Base-by-base conservation (phyloP, 2,797 vertebrate genomes). In the Sebastolobus altivelis region DNA sequence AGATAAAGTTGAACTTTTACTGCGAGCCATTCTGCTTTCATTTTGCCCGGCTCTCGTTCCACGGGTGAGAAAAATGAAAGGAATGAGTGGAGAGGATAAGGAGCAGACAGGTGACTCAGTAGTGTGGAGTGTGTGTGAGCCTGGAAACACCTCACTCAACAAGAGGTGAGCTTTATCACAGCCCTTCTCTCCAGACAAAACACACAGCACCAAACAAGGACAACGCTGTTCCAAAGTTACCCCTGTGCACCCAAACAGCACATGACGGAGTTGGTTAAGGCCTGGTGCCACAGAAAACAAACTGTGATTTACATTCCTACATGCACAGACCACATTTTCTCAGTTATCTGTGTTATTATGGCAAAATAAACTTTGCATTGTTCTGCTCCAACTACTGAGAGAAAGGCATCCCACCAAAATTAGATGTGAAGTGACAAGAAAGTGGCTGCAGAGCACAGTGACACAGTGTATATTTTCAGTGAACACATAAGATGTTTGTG, bases 171-270 rank as follows among this genome's bases (percentile, higher is more conserved):
- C 84, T 89, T 90, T 87, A 94, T 92, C 90, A 88, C 86, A 82
- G 61, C 77, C 61, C 69, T 74, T 49, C 86, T 75, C 81, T 81
- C 75, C 84, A 95, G 93, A 94, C 93, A 90, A 89, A 93, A 94
- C 92, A 94, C 82, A 69, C 81, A 75, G 73, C 60, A 77, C 73
- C 78, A 91, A 92, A 93, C 91, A 93, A 93, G 92, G 89, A 87
- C 80, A 83, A 81, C 79, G 35, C 69, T 84, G 88, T 89, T 90
- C 84, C 78, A 38, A 40, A 60, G 84, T 62, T 76, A 81, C 82
- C 81, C 74, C 75, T 1, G 65, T 81, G 77, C 86, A 80, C 75
- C 85, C 86, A 87, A 80, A 87, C 89, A 89, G 79, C 79, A 66
- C 81, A 88, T 16, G 76, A 62, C 77, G 65, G 74, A 76, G 82